Base-by-base conservation (phyloP, 2,113 vertebrate species). In the Xiphorhynchus elegans region DNA sequence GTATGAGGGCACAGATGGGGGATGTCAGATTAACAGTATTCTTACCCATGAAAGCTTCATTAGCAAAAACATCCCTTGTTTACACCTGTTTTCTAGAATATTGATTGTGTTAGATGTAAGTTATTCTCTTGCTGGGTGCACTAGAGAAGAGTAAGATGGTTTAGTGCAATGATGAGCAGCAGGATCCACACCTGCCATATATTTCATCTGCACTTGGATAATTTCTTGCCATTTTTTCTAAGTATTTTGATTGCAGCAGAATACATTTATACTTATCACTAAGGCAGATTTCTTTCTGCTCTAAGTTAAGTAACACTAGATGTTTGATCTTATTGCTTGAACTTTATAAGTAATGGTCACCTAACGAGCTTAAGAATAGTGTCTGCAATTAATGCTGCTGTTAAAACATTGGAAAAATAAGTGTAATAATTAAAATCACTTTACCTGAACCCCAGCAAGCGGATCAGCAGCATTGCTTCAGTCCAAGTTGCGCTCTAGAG, bases 391-490 rank as follows among this genome's bases (percentile, higher is more conserved):
- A 84, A 37, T 1, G 2, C 40, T 83, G 29, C 31, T 76, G 26
- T 39, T 29, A 73, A 85, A 53, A n/a, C 17, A n/a, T 7, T n/a
- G 16, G 28, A 69, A 81, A 88, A 49, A 26, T 33, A 6, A 0
- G 63, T 62, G 37, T 26, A 63, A 20, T 33, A 39, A 5, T 78
- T 80, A 80, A 88, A 77, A 86, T 86, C 56, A 74, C 19, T 84
- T 93, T 96, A 97, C 96, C 95, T 81, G 78, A 83, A 46, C 17
- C 11, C 26, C 52, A 79, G 85, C 29, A 67, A 85, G 70, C 11
- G 77, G 82, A 83, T n/a, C 78, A 76, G 80, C 35, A 81, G 67
- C n/a, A 31, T 33, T 74, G 47, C 70, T 92, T 95, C 79, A 67
- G 68, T 44, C 42, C 37, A n/a, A 31, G 14, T 59, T 83, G 53